Percentiles rank a stretch among this genome's conserved stretches.
Conservation (phyloP, 2,113 vertebrate species). For the Peromyscus polionotus region DNA sequence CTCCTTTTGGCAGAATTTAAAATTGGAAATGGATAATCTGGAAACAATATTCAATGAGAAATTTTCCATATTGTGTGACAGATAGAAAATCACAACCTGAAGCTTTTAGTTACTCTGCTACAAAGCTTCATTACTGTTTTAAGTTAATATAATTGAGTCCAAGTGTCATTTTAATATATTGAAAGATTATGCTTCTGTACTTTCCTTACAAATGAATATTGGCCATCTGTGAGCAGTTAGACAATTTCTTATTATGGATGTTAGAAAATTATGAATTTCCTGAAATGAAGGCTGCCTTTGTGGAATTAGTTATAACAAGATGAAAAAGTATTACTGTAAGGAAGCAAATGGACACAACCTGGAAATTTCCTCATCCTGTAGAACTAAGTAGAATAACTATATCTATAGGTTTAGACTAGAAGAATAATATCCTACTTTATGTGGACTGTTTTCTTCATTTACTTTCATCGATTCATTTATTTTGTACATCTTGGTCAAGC, state of each 20-base stretch:
- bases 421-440: neutral
- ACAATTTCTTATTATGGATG: neutral
- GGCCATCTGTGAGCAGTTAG: constrained; percentile 66
- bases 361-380: neutral
- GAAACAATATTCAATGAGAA: constrained; percentile 64
- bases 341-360: neutral
- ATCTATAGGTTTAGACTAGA: neutral
- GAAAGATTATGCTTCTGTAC: constrained; percentile 81
- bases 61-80: constrained; percentile 82
- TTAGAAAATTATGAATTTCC: constrained; percentile 1
- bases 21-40: constrained; percentile 59
- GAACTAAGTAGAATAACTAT: neutral
- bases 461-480: neutral
- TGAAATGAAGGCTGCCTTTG: neutral
- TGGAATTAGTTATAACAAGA: neutral
- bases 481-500: neutral
- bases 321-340: neutral
- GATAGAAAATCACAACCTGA: constrained; percentile 79
- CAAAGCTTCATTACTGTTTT: constrained; percentile 81
- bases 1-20: constrained; percentile 71
- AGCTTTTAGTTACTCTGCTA: constrained; percentile 78
- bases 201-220: constrained; percentile 79
- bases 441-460: neutral
- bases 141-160: constrained; percentile 77
- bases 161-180: constrained; percentile 80